Percentiles rank a stretch among this genome's conserved stretches.
phyloP scores from a whole-genome alignment of 2,113 vertebrate genomes.

The Pygoscelis adeliae region DNA sequence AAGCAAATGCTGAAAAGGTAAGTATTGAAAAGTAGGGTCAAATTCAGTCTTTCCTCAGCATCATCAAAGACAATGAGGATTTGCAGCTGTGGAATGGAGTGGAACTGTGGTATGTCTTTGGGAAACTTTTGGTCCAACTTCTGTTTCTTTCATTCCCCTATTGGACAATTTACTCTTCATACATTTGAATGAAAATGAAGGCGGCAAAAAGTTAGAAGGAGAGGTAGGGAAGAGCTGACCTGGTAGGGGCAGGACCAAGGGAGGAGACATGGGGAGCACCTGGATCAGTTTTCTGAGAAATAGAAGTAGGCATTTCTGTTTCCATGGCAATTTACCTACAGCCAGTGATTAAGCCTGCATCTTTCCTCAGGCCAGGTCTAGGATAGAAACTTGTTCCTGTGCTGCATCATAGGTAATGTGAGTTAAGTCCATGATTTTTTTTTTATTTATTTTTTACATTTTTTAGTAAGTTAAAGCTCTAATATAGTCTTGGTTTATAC shows the following conservation, averaged over 20 bases:
- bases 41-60: neutral
- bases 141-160: neutral
- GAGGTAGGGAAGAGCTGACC: neutral
- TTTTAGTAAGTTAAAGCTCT: neutral
- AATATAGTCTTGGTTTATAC: neutral
- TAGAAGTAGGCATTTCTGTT: neutral
- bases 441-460: neutral
- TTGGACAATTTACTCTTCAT: neutral
- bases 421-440: neutral
- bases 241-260: neutral
- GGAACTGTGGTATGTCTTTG: neutral
- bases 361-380: neutral
- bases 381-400: neutral
- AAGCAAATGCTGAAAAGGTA: neutral
- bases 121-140: neutral
- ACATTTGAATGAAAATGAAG: neutral
- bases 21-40: neutral
- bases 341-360: neutral
- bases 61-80: neutral
- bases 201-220: neutral
- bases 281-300: neutral
- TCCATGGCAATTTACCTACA: neutral
- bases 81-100: neutral
- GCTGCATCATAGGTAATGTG: neutral
- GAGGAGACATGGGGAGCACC: neutral